These are phyloP conservation scores for Pongo abelii DNA, from an alignment of 2,113 vertebrate genomes.

Conservation along the genomic window DNA sequence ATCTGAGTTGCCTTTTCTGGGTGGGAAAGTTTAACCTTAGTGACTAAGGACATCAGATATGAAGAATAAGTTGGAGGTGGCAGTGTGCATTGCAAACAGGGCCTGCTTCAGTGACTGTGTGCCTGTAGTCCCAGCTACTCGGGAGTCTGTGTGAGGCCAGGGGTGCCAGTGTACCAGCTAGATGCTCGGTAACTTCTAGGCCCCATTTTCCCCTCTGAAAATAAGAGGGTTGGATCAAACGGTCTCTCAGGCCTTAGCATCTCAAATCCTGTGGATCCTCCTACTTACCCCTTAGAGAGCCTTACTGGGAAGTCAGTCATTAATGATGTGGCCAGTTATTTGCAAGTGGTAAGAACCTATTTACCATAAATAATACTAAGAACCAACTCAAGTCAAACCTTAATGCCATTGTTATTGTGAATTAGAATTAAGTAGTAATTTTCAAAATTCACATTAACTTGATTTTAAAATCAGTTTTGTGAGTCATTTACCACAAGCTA, in stretches of 20 bases:
- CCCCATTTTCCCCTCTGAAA: neutral
- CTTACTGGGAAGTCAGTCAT: neutral
- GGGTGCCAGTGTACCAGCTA: too few relatives aligned
- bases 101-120: too few relatives aligned
- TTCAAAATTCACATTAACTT: constrained; percentile 16
- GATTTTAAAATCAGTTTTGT: constrained; percentile 30
- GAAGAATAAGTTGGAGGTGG: neutral
- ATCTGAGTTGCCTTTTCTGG: neutral
- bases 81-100: neutral
- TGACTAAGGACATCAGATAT: neutral
- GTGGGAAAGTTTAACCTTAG: neutral
- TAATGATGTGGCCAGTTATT: neutral
- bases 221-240: neutral
- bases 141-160: too few relatives aligned
- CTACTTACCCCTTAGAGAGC: neutral
- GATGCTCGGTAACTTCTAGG: neutral
- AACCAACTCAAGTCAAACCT: neutral
- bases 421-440: neutral
- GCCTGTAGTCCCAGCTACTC: too few relatives aligned
- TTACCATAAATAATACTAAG: neutral
- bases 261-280: neutral
- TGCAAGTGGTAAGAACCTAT: neutral
- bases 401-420: neutral
- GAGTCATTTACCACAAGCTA: neutral
- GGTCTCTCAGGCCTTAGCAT: neutral